Base-by-base conservation (phyloP, 1,140 invertebrate genomes). In the Aricia agestis region DNA sequence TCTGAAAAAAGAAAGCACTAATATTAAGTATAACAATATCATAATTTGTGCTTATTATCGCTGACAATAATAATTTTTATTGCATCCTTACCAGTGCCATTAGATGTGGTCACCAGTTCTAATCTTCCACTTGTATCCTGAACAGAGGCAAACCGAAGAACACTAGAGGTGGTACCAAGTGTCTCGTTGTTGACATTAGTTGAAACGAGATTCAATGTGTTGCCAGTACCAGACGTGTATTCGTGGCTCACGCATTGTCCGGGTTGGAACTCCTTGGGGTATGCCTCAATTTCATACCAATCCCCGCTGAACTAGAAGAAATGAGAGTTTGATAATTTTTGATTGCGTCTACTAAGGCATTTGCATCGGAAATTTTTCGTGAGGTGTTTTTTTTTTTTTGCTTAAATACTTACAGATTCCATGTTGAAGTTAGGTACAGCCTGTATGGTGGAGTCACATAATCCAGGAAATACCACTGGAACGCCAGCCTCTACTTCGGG, bases 201-300 rank as follows among this genome's bases (percentile, higher is more conserved):
- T 0, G 84, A 82, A 1, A 73, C 57, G 0, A 87, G 65, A 15
- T 76, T 73, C 13, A 84, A 67, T 10, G 66, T 74, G 65, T 77
- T 78, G 7, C 32, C 65, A 2, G 68, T 67, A 0, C 57, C 70
- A 10, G 78, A 7, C 1, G 76, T 69, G 73, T 82, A 87, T 1
- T 78, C 66, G 36, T 87, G 83, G 70, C 78, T 87, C 13, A 89
- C 74, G 32, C 87, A 89, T 57, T 86, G 77, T 0, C 85, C 87
- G 6, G 75, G 61, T 68, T 82, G 79, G n/a, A 83, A 70, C 0
- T 78, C 78, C 59, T 82, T 86, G 0, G 87, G 87, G 74, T 89
- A 89, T 0, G 82, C 74, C 69, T 80, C 71, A 9, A 86, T 83
- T 77, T 89, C 87, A 36, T 82, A 67, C 86, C 86, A 89, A 0